A percentile compares a stretch with the other conserved stretches of the same genome.
phyloP scores from a whole-genome alignment of 1,140 invertebrate species.

The Drusus annulatus region DNA sequence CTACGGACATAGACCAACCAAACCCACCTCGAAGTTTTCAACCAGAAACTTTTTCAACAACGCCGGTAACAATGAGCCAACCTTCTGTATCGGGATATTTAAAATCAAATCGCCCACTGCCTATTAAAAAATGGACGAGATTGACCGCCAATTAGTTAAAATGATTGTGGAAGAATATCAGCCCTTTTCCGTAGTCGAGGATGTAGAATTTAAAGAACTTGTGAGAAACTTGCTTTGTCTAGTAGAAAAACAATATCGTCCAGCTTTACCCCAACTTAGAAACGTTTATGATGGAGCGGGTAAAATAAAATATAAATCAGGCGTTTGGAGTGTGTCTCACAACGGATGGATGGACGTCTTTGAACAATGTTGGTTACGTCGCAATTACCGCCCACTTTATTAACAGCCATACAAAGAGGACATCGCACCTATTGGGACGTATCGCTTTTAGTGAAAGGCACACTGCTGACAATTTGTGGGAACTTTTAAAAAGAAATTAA shows the following conservation, averaged over 20 bases:
- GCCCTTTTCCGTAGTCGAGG: too few species aligned
- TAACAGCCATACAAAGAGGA: not conserved
- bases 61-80: too few species aligned
- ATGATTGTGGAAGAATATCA: too few species aligned
- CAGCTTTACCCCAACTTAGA: not conserved
- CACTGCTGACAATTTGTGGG: not conserved
- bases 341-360: conserved; percentile 1
- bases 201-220: too few species aligned
- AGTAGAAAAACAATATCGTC: not conserved
- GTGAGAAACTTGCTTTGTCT: not conserved
- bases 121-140: too few species aligned
- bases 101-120: too few species aligned
- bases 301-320: not conserved
- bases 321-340: not conserved
- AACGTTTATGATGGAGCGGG: not conserved
- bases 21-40: too few species aligned
- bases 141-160: too few species aligned
- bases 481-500: not conserved
- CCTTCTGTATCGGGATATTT: too few species aligned
- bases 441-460: not conserved
- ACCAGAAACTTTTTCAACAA: too few species aligned
- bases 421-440: not conserved
- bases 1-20: too few species aligned
- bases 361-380: not conserved
- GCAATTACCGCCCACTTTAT: not conserved